Evolutionary conservation across 2,113 vertebrate species (phyloP).

Genomic region (Manacus vitellinus): DNA sequence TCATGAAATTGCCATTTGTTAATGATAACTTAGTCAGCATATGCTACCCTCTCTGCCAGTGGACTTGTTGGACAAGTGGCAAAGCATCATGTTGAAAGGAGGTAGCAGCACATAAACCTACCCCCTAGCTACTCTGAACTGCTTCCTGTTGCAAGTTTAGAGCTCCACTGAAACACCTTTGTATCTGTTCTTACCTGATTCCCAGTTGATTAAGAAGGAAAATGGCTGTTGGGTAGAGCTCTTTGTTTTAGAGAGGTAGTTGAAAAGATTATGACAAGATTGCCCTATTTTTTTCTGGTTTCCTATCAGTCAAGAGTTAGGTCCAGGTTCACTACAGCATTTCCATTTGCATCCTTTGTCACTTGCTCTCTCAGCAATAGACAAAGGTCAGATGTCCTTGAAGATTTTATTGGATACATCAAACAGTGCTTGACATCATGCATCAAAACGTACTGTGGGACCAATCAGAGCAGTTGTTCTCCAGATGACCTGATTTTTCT

Average conservation of each 20-base stretch:
- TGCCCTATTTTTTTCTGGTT: neutral
- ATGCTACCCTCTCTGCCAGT: neutral
- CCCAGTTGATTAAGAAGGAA: neutral
- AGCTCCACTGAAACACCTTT: neutral
- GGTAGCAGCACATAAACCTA: neutral
- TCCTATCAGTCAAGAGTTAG: neutral
- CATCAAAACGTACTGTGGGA: neutral
- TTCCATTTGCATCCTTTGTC: neutral
- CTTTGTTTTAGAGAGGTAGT: neutral
- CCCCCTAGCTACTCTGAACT: neutral
- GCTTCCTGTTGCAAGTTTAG: neutral
- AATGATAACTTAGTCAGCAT: neutral
- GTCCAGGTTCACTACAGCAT: neutral
- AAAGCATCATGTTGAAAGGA: neutral
- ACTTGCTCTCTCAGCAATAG: neutral
- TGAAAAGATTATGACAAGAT: neutral
- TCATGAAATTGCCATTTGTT: neutral
- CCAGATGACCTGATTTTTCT: neutral
- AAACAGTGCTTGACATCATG: neutral
- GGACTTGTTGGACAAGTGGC: rapidly evolving
- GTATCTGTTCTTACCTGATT: neutral
- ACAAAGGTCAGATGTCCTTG: neutral
- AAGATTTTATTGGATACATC: neutral
- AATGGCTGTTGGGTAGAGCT: neutral
- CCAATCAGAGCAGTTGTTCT: neutral